A percentile compares a stretch with the other conserved stretches of the same genome.
Conservation (phyloP, 2,113 vertebrate species). For the Motacilla alba region DNA sequence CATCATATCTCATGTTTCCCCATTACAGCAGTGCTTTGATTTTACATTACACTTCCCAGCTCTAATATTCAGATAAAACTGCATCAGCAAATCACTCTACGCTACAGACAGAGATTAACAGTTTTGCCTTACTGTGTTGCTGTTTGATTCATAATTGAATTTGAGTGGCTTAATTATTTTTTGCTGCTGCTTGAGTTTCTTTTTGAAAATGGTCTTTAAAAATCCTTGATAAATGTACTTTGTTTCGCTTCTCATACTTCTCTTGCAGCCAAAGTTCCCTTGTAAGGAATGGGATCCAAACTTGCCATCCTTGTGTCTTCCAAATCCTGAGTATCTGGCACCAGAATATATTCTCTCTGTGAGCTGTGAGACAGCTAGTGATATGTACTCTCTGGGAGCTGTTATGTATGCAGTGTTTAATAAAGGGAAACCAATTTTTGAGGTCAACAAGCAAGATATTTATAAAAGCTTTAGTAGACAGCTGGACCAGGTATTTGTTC, state of each 20-base stretch:
- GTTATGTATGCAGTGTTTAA: slow-evolving; percentile 94
- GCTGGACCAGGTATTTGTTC: slow-evolving; percentile 87
- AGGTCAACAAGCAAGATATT: slow-evolving; percentile 97
- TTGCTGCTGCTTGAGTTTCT: neutral
- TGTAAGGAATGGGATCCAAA: slow-evolving; percentile 99
- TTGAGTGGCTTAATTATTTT: slow-evolving; percentile 11
- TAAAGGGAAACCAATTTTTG: slow-evolving; percentile 94
- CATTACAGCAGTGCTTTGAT: neutral
- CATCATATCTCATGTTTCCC: neutral
- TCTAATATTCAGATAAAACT: neutral
- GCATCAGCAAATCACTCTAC: neutral
- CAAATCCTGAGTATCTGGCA: slow-evolving; percentile 95
- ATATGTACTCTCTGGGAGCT: slow-evolving; percentile 97
- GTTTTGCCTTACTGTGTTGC: neutral
- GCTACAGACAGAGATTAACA: neutral
- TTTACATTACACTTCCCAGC: neutral
- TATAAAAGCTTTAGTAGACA: slow-evolving; percentile 99
- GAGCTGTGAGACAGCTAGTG: slow-evolving; percentile 95
- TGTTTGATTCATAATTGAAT: neutral
- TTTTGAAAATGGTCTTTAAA: neutral
- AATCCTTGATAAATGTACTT: neutral
- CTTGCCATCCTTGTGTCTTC: slow-evolving; percentile 92
- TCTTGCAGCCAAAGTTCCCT: slow-evolving; percentile 83
- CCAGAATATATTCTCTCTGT: slow-evolving; percentile 98
- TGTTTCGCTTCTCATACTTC: neutral